phyloP scores from a whole-genome alignment of 2,113 vertebrate genomes.

The Cinclus cinclus region DNA sequence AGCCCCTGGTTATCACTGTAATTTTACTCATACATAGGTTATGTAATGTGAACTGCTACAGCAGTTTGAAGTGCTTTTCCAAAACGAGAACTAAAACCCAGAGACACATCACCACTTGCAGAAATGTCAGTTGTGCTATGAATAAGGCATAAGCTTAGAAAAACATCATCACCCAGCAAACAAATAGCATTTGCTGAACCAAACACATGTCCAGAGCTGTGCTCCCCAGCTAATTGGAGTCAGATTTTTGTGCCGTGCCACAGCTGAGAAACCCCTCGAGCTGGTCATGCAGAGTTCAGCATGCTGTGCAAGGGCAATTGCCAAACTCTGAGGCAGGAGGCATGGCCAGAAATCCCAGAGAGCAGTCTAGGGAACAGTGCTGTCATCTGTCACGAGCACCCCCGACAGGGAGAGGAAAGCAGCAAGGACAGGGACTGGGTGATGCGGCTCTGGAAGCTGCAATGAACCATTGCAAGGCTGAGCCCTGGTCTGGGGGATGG shows the following conservation, averaged over 20 bases:
- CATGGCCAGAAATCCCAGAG: neutral
- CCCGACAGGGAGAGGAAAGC: rapidly evolving
- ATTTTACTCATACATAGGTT: neutral
- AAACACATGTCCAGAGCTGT: neutral
- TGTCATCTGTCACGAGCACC: neutral
- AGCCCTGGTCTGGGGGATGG: rapidly evolving
- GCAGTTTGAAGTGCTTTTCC: neutral
- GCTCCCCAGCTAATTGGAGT: neutral
- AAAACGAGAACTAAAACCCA: neutral
- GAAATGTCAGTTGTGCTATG: neutral
- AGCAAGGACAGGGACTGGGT: rapidly evolving
- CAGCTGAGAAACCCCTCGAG: neutral
- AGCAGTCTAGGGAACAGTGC: neutral
- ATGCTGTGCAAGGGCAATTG: rapidly evolving
- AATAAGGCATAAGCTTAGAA: constrained; percentile 33
- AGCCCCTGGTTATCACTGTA: neutral
- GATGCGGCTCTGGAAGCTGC: neutral
- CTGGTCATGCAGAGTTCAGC: constrained; percentile 24
- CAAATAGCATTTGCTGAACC: neutral
- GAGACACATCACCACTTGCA: neutral
- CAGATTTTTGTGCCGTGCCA: neutral
- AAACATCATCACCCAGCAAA: constrained; percentile 37
- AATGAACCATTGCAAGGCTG: rapidly evolving
- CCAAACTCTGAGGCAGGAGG: neutral
- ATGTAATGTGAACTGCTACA: neutral